A percentile compares a stretch with the other conserved stretches of the same genome.
Conservation (phyloP, 2,888 invertebrate species). For the Papilio gigon region DNA sequence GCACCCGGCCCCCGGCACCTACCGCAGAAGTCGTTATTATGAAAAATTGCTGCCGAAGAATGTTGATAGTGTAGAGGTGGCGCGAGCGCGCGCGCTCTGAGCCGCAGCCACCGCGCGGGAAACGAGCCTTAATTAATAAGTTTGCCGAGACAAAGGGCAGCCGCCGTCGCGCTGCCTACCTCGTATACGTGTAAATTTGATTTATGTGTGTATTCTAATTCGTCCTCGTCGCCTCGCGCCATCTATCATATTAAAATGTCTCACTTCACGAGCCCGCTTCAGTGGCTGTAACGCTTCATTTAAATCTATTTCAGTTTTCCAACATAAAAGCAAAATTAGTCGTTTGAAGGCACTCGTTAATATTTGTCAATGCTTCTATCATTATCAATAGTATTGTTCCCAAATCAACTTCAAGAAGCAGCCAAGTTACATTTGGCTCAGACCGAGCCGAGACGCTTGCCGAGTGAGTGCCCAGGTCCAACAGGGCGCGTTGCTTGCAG, state of each 20-base stretch:
- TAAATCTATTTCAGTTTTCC: constrained; percentile 21
- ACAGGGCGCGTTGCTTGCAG: too few relatives aligned
- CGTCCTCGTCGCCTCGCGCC: background rate
- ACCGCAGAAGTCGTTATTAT: constrained; percentile 45
- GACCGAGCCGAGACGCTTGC: too few relatives aligned
- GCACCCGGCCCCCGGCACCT: constrained; percentile 37
- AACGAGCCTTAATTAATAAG: constrained; percentile 29
- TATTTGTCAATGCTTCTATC: background rate
- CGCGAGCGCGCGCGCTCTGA: constrained; percentile 2
- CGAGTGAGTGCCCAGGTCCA: too few relatives aligned
- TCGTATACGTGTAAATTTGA: constrained; percentile 32
- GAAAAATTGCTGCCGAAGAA: constrained; percentile 46
- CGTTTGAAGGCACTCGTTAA: background rate
- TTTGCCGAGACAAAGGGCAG: constrained; percentile 25
- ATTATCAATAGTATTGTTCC: too few relatives aligned
- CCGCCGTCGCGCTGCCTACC: constrained; percentile 3
- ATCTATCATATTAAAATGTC: constrained; percentile 14
- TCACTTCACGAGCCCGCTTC: constrained; percentile 14
- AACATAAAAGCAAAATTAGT: background rate
- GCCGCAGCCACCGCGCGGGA: background rate
- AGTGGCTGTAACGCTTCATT: background rate
- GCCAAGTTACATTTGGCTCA: too few relatives aligned
- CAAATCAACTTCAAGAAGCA: too few relatives aligned
- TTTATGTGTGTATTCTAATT: constrained; percentile 26
- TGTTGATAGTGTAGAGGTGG: constrained; percentile 21